Conservation (phyloP, 2,888 invertebrate genomes). For the Ormia ochracea region DNA sequence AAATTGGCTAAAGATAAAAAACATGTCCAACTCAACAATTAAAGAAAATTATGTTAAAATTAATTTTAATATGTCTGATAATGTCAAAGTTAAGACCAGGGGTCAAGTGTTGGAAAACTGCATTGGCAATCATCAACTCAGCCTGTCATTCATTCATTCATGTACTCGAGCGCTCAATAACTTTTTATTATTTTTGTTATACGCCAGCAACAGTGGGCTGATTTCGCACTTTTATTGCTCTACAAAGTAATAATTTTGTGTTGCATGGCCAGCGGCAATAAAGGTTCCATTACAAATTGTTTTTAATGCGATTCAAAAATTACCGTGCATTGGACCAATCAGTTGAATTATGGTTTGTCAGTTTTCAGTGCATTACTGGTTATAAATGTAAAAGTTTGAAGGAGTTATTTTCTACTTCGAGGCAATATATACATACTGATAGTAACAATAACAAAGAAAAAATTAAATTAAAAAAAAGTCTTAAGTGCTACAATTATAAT, state of each 20-base stretch:
- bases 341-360: too few relatives aligned
- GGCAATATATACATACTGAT: too few relatives aligned
- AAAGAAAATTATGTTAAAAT: constrained; percentile 39
- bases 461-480: too few relatives aligned
- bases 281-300: too few relatives aligned
- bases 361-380: too few relatives aligned
- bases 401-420: too few relatives aligned
- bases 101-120: constrained; percentile 39
- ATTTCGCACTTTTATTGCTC: neutral
- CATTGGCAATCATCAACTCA: constrained; percentile 25
- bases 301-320: too few relatives aligned
- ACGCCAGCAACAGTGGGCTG: neutral
- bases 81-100: constrained; percentile 30
- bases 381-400: too few relatives aligned
- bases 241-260: neutral
- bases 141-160: neutral
- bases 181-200: neutral
- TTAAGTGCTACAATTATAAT: too few relatives aligned
- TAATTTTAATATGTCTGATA: constrained; percentile 30
- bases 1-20: neutral
- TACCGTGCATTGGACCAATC: too few relatives aligned
- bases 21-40: neutral
- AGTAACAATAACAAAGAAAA: too few relatives aligned
- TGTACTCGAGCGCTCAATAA: neutral
- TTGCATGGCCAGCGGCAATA: too few relatives aligned